A percentile compares a stretch with the other conserved stretches of the same genome.
Evolutionary conservation across 2,888 invertebrate species (phyloP).

Genomic region (Ormyrus rosae): DNA sequence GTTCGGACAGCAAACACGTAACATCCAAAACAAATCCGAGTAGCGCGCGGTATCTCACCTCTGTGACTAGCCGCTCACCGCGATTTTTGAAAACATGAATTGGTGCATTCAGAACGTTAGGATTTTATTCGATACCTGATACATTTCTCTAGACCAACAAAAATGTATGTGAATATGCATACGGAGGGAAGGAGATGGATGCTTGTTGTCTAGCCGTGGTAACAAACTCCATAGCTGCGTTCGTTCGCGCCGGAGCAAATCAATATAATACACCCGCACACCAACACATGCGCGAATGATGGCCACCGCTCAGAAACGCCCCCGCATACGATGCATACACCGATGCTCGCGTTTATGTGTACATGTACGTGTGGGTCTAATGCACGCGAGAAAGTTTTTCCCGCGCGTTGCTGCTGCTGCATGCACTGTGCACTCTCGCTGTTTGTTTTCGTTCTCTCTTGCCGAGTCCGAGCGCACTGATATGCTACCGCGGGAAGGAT

Average conservation of each 20-base stretch:
- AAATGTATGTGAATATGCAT: not conserved
- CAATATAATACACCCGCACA: slow-evolving; percentile 48
- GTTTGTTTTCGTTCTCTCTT: slow-evolving; percentile 23
- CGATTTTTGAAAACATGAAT: too few species aligned
- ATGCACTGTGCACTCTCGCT: not conserved
- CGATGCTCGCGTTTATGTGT: too few species aligned
- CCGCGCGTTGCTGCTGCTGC: slow-evolving; percentile 44
- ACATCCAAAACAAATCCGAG: too few species aligned
- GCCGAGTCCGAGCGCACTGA: not conserved
- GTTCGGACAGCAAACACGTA: too few species aligned
- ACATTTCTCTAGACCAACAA: too few species aligned
- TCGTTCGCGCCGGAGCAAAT: slow-evolving; percentile 47
- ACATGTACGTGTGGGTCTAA: not conserved
- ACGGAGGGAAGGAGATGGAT: not conserved
- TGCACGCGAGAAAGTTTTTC: slow-evolving; percentile 53
- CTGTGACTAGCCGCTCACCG: too few species aligned
- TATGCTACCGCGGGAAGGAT: not conserved
- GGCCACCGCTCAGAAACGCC: slow-evolving; percentile 30
- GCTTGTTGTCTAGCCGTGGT: slow-evolving; percentile 4
- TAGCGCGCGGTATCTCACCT: too few species aligned
- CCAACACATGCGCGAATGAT: not conserved
- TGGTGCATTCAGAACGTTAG: too few species aligned
- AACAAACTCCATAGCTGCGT: slow-evolving; percentile 5
- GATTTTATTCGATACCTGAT: too few species aligned
- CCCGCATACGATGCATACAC: slow-evolving; percentile 25